These are phyloP conservation scores for Spheniscus mendiculus DNA, from an alignment of 2,113 vertebrate genomes.

Conservation along the genomic window DNA sequence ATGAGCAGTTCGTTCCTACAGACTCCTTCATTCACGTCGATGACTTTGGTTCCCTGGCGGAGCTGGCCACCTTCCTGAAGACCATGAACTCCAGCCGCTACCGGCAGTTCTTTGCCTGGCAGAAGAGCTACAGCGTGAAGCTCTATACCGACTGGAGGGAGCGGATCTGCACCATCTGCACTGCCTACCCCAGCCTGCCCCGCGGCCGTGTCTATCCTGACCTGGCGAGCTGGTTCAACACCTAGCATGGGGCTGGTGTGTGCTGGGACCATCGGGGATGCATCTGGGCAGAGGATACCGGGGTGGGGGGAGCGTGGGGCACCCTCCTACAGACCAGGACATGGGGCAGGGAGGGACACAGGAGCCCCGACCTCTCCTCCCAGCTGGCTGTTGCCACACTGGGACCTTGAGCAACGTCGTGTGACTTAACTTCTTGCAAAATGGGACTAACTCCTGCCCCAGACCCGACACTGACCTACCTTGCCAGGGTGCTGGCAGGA, in stretches of 20 bases:
- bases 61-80: constrained; percentile 79
- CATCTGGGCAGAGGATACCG: not conserved
- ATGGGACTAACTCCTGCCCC: fast-evolving
- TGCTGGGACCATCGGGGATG: not conserved
- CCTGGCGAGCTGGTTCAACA: constrained; percentile 77
- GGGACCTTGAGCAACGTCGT: not conserved
- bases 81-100: constrained; percentile 80
- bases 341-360: fast-evolving
- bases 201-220: constrained; percentile 70
- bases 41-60: constrained; percentile 79
- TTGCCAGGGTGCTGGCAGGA: not conserved
- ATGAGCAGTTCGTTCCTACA: constrained; percentile 80
- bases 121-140: constrained; percentile 70
- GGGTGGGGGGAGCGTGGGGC: fast-evolving
- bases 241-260: not conserved
- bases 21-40: constrained; percentile 89
- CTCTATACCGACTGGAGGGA: constrained; percentile 81
- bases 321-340: not conserved
- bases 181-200: constrained; percentile 65
- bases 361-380: not conserved
- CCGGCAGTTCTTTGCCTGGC: constrained; percentile 81
- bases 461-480: not conserved
- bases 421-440: not conserved
- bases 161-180: constrained; percentile 86
- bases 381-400: not conserved